A percentile compares a stretch with the other conserved stretches of the same genome.
Conservation (phyloP, 1,140 invertebrate species). For the Ooceraea biroi region DNA sequence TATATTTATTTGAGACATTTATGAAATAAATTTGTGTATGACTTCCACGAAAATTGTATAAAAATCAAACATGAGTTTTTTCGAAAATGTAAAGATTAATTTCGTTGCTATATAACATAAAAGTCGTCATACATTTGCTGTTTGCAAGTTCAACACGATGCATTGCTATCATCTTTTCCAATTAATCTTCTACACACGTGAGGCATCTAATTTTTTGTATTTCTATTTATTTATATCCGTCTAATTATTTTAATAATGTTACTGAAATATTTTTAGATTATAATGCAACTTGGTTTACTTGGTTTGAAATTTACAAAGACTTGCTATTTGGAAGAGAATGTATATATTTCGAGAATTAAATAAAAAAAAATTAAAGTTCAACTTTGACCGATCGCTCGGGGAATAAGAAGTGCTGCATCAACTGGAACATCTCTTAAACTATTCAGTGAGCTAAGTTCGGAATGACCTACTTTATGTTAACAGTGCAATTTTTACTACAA, state of each 20-base stretch:
- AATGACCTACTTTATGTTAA: background rate
- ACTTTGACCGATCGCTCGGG: constrained; percentile 7
- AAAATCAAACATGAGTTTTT: too few species aligned
- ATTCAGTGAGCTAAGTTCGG: constrained; percentile 25
- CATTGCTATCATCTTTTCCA: background rate
- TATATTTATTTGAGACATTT: background rate
- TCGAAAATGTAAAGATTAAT: background rate
- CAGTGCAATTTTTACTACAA: background rate
- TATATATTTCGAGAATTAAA: too few species aligned
- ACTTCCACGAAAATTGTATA: too few species aligned
- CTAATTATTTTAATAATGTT: background rate
- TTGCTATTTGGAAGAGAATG: too few species aligned
- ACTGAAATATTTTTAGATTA: too few species aligned
- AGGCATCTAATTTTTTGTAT: background rate
- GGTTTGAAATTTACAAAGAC: too few species aligned
- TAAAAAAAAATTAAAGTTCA: constrained; percentile 23
- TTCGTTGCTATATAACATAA: background rate
- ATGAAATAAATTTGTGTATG: background rate
- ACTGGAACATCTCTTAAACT: constrained; percentile 6
- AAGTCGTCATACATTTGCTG: too few species aligned
- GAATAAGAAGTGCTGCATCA: constrained; percentile 23
- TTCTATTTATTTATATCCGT: background rate
- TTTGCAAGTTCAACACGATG: background rate
- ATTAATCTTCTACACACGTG: background rate
- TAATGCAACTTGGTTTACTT: too few species aligned